These are phyloP conservation scores for Dunckerocampus dactyliophorus DNA, from an alignment of 2,113 vertebrate genomes.

Conservation along the genomic window DNA sequence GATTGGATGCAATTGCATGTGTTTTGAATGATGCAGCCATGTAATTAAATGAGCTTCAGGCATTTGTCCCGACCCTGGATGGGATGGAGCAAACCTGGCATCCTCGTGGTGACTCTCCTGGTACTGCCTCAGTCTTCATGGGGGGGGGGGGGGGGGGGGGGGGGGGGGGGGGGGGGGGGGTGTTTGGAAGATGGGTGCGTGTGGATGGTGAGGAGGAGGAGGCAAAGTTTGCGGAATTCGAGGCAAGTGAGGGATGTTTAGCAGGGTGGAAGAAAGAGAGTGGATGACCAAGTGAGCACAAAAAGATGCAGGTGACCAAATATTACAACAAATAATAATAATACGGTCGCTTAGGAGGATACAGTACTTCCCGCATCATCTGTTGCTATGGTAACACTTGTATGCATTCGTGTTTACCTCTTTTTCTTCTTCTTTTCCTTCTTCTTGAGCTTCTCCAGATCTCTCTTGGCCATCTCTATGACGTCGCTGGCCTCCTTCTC, in stretches of 20 bases:
- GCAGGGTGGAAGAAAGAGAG: slow-evolving; percentile 26
- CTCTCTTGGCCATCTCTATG: slow-evolving; percentile 92
- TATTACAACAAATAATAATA: neutral
- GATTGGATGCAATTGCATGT: neutral
- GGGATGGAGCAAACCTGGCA: slow-evolving; percentile 85
- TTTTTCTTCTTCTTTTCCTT: slow-evolving; percentile 95
- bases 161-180: slow-evolving; percentile 58
- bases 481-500: slow-evolving; percentile 91
- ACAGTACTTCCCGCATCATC: slow-evolving; percentile 24
- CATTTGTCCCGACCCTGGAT: slow-evolving; percentile 23
- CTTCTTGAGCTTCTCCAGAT: slow-evolving; percentile 92
- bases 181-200: slow-evolving; percentile 67
- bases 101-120: slow-evolving; percentile 81
- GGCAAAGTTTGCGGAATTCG: slow-evolving; percentile 57
- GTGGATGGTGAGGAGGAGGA: slow-evolving; percentile 70
- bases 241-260: slow-evolving; percentile 36
- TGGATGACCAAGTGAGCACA: slow-evolving; percentile 35
- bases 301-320: neutral
- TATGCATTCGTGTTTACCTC: slow-evolving; percentile 66
- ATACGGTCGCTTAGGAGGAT: neutral
- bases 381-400: slow-evolving; percentile 5
- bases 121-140: slow-evolving; percentile 88
- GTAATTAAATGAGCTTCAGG: slow-evolving; percentile 14
- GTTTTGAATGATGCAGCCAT: neutral
- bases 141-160: slow-evolving; percentile 66